phyloP scores from a whole-genome alignment of 1,140 invertebrate genomes.

The Drosophila truncata region DNA sequence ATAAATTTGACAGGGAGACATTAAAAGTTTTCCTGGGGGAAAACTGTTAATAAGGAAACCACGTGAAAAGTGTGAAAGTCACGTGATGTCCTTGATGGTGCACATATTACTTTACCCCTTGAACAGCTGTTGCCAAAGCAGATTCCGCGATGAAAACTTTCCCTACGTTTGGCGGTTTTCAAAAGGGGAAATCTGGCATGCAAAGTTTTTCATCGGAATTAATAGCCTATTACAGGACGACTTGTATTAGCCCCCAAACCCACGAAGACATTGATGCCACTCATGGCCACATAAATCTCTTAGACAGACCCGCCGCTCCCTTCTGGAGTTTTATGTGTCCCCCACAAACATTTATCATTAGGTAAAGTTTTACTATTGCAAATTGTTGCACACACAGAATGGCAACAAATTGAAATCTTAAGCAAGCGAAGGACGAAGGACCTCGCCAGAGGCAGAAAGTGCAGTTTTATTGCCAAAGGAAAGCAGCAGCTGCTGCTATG shows the following conservation, averaged over 20 bases:
- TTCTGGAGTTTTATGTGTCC: slow-evolving; percentile 55
- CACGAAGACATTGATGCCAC: slow-evolving; percentile 62
- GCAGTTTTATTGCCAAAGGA: slow-evolving; percentile 75
- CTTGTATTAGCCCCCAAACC: slow-evolving; percentile 27
- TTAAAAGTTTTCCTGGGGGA: slow-evolving; percentile 20
- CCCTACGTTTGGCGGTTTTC: slow-evolving; percentile 3
- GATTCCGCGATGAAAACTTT: slow-evolving; percentile 24
- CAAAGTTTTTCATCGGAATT: slow-evolving; percentile 55
- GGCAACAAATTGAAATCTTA: slow-evolving; percentile 81
- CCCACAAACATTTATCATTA: slow-evolving; percentile 76
- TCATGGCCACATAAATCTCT: slow-evolving; percentile 63
- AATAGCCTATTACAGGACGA: slow-evolving; percentile 52
- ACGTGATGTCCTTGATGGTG: slow-evolving; percentile 44
- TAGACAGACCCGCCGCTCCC: slow-evolving; percentile 53
- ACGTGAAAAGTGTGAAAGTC: slow-evolving; percentile 27
- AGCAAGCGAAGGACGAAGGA: slow-evolving; percentile 66
- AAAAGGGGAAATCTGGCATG: slow-evolving; percentile 28
- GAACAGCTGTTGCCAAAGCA: slow-evolving; percentile 8
- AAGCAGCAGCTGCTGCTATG: slow-evolving; percentile 54
- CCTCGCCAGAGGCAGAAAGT: slow-evolving; percentile 65
- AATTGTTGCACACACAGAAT: slow-evolving; percentile 72
- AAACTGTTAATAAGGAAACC: slow-evolving; percentile 6
- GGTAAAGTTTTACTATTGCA: slow-evolving; percentile 72
- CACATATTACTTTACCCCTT: not conserved
- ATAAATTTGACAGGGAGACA: not conserved